Evolutionary conservation across 2,888 invertebrate species (phyloP), one percentile per base, ranked within the genome.

Genomic region (Trichopoda pennipes): DNA sequence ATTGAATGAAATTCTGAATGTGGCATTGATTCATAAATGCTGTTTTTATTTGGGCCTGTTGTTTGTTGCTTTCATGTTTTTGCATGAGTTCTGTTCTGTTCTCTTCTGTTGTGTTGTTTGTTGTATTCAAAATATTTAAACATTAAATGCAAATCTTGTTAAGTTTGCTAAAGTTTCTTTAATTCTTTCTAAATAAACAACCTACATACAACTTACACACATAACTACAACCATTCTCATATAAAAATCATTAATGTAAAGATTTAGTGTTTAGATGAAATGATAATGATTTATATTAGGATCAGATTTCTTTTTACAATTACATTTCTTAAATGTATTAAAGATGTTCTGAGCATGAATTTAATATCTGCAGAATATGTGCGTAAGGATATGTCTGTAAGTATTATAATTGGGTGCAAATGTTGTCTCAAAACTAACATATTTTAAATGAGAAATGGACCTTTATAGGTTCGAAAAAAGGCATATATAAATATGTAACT

Each of bases 1-100:
- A 88, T 88, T 88, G 88, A 88, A 89, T 88, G 88, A 89, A 89
- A 87, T 88, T 87, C 86, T 85, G 84, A 85, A 88, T 86, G 86
- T 89, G 88, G 89, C 88, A 89, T 88, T 88, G 88, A 88, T 88
- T 88, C 88, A 88, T 88, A 88, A 88, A 89, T 89, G 88, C 80
- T 85, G 84, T 85, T 68, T 63, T 55, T n/a, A 75, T 66, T 56
- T 64, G 38, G 47, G 56, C 42, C 51, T 64, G 53, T 64, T 55
- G 12, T 12, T 38, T 44, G 68, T 38, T 60, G 55, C 60, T 28
- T 61, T 69, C 68, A n/a, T 58, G 69, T 68, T 42, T 61, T n/a
- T 38, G 38, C 38, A 38, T 38, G 38, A 38, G 38, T 12, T 38
- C 12, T 38, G 38, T 38, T 21, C 7, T 28, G 28, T 28, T 28